Evolutionary conservation across 1,140 invertebrate species (phyloP), one percentile per base, ranked within the genome.

Genomic region (Stenopsyche tienmushanensis): DNA sequence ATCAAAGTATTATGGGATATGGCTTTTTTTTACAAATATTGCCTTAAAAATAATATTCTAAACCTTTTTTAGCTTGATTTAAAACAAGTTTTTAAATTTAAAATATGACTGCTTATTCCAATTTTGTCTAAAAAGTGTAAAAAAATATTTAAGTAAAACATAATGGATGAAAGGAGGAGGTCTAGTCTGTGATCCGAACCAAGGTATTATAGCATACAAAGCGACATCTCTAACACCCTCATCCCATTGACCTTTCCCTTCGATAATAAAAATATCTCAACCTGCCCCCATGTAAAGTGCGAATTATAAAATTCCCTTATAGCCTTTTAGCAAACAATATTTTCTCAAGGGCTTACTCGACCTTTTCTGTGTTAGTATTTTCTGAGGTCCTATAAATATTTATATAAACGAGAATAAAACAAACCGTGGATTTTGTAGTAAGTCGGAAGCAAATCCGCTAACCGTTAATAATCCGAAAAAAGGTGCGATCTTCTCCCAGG

Each of bases 401-500:
- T 39, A 57, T 42, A 39, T 39, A n/a, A 9, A 57, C 54, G 15
- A n/a, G 17, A 57, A n/a, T n/a, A n/a, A n/a, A n/a, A n/a, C n/a
- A n/a, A 42, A 17, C 15, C n/a, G n/a, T 1, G 39, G 39, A 57
- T 57, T 25, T 39, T 21, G 54, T 21, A 29, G 34, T 18, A 42
- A 57, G 34, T 57, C 54, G 29, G 54, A 57, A 13, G 29, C 5
- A 54, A 54, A 57, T 57, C 29, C 54, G 26, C 39, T 57, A 57
- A 57, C 29, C 54, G 54, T 57, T 57, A 57, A 57, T 57, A 57
- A 57, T 57, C 54, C 54, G 54, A 57, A 57, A 57, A 57, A 57
- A 42, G 54, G 54, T 57, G 54, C 13, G 20, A 41, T 39, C 39
- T 42, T 49, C 18, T 20, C 45, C n/a, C 45, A 25, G 52, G 45